Evolutionary conservation across 2,113 vertebrate genomes (phyloP).

Genomic region (Hyaena hyaena): DNA sequence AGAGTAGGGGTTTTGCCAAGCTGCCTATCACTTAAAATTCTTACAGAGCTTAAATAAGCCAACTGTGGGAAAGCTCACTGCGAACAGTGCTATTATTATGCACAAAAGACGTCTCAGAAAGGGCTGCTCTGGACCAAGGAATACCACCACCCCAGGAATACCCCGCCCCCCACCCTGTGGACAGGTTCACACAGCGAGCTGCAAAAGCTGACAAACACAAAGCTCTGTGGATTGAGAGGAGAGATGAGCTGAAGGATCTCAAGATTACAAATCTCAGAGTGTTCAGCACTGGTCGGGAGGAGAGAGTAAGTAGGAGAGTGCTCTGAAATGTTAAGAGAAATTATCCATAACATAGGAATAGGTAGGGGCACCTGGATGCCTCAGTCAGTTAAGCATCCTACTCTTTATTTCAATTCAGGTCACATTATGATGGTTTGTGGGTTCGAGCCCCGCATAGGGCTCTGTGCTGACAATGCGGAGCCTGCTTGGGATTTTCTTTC

Average conservation of each 20-base stretch:
- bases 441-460: too few relatives aligned
- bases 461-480: too few relatives aligned
- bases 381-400: too few relatives aligned
- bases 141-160: neutral
- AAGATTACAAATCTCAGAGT: neutral
- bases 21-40: conserved; percentile 31
- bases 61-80: neutral
- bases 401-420: too few relatives aligned
- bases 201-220: neutral
- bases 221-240: neutral
- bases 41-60: conserved; percentile 12
- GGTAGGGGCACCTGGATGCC: too few relatives aligned
- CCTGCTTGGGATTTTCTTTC: too few relatives aligned
- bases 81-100: neutral
- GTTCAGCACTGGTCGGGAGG: neutral
- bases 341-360: neutral
- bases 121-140: neutral
- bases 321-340: neutral
- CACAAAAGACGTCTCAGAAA: conserved; percentile 10
- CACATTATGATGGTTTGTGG: too few relatives aligned
- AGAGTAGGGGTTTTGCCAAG: neutral
- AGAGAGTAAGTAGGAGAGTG: neutral
- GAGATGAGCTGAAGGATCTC: neutral
- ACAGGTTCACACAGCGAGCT: neutral
- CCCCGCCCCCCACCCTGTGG: neutral